These are phyloP conservation scores for Ambastaia sidthimunki DNA, from an alignment of 2,797 vertebrate species.

Conservation along the genomic window DNA sequence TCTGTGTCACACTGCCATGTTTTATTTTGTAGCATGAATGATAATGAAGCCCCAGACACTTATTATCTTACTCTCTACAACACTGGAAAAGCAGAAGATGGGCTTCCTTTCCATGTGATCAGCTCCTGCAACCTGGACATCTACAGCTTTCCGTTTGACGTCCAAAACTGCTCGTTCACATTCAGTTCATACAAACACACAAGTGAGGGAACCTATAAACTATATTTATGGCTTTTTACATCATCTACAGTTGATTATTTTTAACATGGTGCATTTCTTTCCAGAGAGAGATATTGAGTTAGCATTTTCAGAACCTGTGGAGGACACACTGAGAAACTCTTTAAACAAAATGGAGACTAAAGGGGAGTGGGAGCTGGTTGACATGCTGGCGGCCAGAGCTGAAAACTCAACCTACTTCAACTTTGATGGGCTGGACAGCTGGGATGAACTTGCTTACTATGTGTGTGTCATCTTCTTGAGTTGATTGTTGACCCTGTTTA, in stretches of 20 bases:
- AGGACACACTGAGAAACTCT: conserved; percentile 60
- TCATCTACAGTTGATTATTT: not conserved
- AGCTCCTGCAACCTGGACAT: conserved; percentile 78
- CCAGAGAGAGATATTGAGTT: conserved; percentile 69
- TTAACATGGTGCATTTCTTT: not conserved
- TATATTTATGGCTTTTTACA: too few relatives aligned
- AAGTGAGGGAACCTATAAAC: conserved; percentile 61
- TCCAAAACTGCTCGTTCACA: conserved; percentile 76
- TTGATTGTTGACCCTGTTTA: not conserved
- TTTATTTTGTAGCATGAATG: conserved; percentile 71
- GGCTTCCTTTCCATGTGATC: conserved; percentile 68
- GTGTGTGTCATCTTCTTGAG: conserved; percentile 15
- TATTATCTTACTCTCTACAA: conserved; percentile 70
- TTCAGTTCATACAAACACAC: conserved; percentile 71
- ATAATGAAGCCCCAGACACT: conserved; percentile 69
- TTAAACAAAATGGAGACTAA: conserved; percentile 67
- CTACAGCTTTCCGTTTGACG: conserved; percentile 81
- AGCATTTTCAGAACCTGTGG: conserved; percentile 34
- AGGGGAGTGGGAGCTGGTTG: conserved; percentile 79
- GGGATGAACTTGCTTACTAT: conserved; percentile 22
- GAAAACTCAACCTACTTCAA: not conserved
- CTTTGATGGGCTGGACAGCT: conserved; percentile 10
- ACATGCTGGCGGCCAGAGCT: conserved; percentile 59
- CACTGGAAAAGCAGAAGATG: conserved; percentile 61
- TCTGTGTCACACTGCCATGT: not conserved